Evolutionary conservation across 1,140 invertebrate genomes (phyloP).

Genomic region (Habropoda laboriosa): DNA sequence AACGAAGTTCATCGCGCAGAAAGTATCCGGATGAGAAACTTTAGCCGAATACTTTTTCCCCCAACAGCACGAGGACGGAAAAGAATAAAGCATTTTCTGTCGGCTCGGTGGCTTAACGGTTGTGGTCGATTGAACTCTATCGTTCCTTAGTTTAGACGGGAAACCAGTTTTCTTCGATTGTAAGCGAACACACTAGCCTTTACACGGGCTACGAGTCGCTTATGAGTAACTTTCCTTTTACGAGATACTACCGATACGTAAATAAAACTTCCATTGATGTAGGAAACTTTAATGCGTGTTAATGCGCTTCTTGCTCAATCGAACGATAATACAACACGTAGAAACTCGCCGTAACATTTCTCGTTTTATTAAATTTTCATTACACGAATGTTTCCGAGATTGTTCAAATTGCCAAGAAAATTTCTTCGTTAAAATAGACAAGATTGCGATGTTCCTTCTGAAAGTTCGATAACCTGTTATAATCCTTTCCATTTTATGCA

Average conservation of each 20-base stretch:
- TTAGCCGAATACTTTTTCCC: not conserved
- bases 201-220: not conserved
- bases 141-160: constrained; percentile 42
- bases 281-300: not conserved
- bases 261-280: not conserved
- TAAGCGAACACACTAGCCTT: constrained; percentile 1
- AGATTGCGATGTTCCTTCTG: no score
- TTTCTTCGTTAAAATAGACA: no score
- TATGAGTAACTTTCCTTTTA: constrained; percentile 9
- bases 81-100: constrained; percentile 36
- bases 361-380: not conserved
- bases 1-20: not conserved
- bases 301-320: not conserved
- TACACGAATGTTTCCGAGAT: no score
- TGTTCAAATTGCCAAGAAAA: no score
- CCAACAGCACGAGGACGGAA: not conserved
- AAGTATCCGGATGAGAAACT: not conserved
- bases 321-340: not conserved
- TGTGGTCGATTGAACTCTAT: constrained; percentile 31
- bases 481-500: no score
- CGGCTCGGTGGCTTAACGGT: constrained; percentile 41
- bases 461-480: no score
- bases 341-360: not conserved
- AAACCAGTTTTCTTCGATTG: constrained; percentile 43
- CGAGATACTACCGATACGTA: not conserved